These are phyloP conservation scores for Diarsia rubi DNA, from an alignment of 2,888 invertebrate genomes.

Conservation along the genomic window DNA sequence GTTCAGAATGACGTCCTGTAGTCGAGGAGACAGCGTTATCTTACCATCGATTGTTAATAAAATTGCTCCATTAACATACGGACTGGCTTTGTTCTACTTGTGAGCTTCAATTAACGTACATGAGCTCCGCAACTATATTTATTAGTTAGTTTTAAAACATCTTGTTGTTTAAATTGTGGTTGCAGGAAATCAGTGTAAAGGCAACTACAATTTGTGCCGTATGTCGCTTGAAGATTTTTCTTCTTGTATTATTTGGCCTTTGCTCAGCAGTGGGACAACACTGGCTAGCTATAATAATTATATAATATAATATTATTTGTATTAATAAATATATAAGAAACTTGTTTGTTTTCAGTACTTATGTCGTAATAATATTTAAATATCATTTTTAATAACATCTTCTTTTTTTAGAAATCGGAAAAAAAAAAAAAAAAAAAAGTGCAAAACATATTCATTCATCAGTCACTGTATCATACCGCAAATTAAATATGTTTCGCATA, in stretches of 20 bases:
- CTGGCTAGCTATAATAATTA: too few relatives aligned
- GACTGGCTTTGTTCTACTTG: slow-evolving; percentile 59
- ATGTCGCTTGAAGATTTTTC: neutral
- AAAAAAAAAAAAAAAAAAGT: neutral
- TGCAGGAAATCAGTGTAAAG: slow-evolving; percentile 2
- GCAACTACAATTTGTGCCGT: neutral
- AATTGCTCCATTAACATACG: slow-evolving; percentile 79
- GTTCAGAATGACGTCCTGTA: slow-evolving; percentile 70
- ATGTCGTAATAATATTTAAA: neutral
- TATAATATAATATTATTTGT: too few relatives aligned
- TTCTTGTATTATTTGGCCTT: neutral
- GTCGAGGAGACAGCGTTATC: slow-evolving; percentile 71
- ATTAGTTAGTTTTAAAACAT: slow-evolving; percentile 28
- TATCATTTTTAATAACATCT: neutral
- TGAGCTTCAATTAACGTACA: slow-evolving; percentile 56
- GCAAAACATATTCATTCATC: neutral
- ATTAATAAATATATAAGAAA: neutral
- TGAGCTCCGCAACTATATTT: slow-evolving; percentile 40
- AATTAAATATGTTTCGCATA: neutral
- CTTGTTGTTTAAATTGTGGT: slow-evolving; percentile 3
- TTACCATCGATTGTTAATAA: slow-evolving; percentile 77
- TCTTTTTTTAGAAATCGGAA: neutral
- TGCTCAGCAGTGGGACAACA: too few relatives aligned
- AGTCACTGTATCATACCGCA: neutral
- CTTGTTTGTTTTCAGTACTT: neutral